phyloP scores from a whole-genome alignment of 2,797 vertebrate species.

The Huso huso region DNA sequence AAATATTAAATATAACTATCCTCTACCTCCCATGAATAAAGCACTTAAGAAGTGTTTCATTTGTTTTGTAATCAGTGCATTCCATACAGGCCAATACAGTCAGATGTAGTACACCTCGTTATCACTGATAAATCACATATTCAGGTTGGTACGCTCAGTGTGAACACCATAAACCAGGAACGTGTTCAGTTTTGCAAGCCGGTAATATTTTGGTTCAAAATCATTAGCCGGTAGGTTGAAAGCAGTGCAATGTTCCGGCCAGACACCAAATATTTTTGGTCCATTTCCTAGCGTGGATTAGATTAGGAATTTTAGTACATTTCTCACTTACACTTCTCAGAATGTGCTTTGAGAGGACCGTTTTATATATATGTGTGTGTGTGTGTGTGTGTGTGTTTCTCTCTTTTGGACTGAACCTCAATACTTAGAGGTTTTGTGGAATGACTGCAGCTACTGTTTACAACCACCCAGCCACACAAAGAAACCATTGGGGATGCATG shows the following conservation, averaged over 20 bases:
- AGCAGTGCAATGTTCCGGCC: not conserved
- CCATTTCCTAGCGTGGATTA: not conserved
- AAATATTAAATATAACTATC: too few relatives aligned
- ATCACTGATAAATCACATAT: too few relatives aligned
- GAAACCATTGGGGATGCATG: constrained; percentile 23
- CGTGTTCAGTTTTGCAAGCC: too few relatives aligned
- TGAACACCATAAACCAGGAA: too few relatives aligned
- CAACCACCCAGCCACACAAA: constrained; percentile 30
- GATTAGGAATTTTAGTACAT: not conserved
- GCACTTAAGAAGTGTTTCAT: too few relatives aligned
- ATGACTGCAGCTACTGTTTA: constrained; percentile 25
- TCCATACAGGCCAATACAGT: too few relatives aligned
- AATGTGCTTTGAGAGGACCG: not conserved
- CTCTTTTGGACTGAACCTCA: constrained; percentile 6
- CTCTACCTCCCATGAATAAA: too few relatives aligned
- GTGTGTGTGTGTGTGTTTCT: not conserved
- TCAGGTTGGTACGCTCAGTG: too few relatives aligned
- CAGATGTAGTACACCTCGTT: too few relatives aligned
- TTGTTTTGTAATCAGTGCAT: too few relatives aligned
- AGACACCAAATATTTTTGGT: not conserved
- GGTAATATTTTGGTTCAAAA: too few relatives aligned
- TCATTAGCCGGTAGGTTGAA: not conserved
- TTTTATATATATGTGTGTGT: not conserved
- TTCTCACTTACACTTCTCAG: not conserved
- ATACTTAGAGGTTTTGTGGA: constrained; percentile 8